Base-by-base conservation (phyloP, 1,140 invertebrate genomes). In the Drosophila littoralis region DNA sequence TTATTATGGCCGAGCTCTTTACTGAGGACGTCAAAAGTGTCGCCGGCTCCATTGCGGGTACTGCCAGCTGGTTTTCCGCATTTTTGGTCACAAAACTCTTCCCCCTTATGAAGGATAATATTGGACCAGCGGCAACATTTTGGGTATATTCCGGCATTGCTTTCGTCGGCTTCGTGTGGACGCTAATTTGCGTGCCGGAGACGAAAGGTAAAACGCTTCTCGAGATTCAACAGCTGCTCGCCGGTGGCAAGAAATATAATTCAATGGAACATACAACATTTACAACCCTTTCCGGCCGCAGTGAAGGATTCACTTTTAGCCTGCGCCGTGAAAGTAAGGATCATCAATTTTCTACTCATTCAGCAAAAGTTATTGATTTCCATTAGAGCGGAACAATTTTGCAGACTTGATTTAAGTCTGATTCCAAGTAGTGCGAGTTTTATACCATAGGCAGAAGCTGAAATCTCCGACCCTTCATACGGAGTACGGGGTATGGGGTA, bases 71-170 rank as follows among this genome's bases (percentile, higher is more conserved):
- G 94, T 79, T 96, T 2, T 94, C 95, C 61, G 97, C 96, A 54
- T 98, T 98, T 91, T 73, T 97, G 8, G 95, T 98, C 1, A 98
- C 97, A 13, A 96, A 96, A 67, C 92, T 93, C 0, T 94, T 94
- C 68, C 94, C 82, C 9, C 54, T 91, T 35, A 28, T 92, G n/a
- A 89, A 83, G 63, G 55, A 68, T 2, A 7, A 40, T 1, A 90
- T 94, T 32, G 93, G 93, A 0, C 93, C 94, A 10, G 94, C 96
- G 15, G 95, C 94, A 9, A 95, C 94, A 4, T 96, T 96, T 92
- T 96, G 95, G 94, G 93, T 97, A 69, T 97, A 97, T 88, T 93
- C 96, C 0, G 94, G 93, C 13, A 94, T 96, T 65, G 95, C 95
- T 22, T 94, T 94, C n/a, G 4, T 95, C 0, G 93, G 95, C 2